Conservation (phyloP, 2,888 invertebrate genomes). For the Eupsilia transversa region DNA sequence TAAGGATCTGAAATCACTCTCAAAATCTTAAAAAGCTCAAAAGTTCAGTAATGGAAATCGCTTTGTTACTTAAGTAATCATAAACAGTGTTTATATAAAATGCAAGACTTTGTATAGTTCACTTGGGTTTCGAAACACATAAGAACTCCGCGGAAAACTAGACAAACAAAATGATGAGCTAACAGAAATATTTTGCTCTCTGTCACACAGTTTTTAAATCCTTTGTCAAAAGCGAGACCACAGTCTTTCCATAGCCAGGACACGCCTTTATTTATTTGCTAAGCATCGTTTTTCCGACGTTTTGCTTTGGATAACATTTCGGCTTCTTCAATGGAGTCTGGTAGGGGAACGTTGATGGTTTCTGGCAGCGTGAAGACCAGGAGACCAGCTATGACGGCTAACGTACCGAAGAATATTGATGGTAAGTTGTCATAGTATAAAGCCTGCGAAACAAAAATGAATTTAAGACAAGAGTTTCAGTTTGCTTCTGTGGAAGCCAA, state of each 20-base stretch:
- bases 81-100: neutral
- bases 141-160: neutral
- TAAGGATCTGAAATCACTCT: neutral
- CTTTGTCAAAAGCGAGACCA: conserved; percentile 8
- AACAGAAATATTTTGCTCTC: conserved; percentile 3
- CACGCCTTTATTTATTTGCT: conserved; percentile 25
- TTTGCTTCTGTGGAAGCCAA: too few relatives aligned
- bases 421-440: conserved; percentile 88
- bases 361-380: conserved; percentile 91
- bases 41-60: neutral
- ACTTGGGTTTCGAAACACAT: neutral
- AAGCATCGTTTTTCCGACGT: conserved; percentile 57
- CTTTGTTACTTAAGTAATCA: neutral
- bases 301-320: conserved; percentile 79
- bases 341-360: conserved; percentile 90
- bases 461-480: too few relatives aligned
- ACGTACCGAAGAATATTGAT: conserved; percentile 91
- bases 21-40: neutral
- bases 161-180: neutral
- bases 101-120: neutral
- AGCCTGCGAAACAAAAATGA: too few relatives aligned
- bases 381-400: conserved; percentile 89
- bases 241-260: neutral
- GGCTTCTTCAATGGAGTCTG: conserved; percentile 92
- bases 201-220: conserved; percentile 1